Base-by-base conservation (phyloP, 2,113 vertebrate genomes). In the Neodon shergylaensis region DNA sequence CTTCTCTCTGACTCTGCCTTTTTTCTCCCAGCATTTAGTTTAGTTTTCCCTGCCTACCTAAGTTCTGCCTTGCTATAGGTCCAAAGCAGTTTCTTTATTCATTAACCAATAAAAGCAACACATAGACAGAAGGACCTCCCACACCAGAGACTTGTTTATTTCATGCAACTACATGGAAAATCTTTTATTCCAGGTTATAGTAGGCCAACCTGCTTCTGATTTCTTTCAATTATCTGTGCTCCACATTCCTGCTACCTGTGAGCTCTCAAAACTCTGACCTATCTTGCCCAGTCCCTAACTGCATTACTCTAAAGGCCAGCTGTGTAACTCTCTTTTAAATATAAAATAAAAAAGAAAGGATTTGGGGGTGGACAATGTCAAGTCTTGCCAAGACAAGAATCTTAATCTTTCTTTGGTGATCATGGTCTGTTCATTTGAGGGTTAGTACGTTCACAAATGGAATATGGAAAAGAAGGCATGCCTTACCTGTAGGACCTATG, bases 401-500 rank as follows among this genome's bases (percentile, higher is more conserved):
- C 36, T 68, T 83, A 8, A 13, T 92, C 31, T 82, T 93, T 77
- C 10, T 42, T 1, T 68, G 33, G 68, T 77, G 36, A 58, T 72
- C 31, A 70, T 36, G 10, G n/a, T 22, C 79, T 92, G 12, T 19
- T 94, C 44, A 63, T 33, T 16, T n/a, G 65, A 49, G 31, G 28
- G 39, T 36, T 8, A 44, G 49, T 12, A 63, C 33, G 28, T 2
- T 76, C 70, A 76, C 26, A 47, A 87, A 12, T 63, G 39, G 11
- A 76, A 2, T 44, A 42, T 31, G 58, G n/a, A 63, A 83, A 63
- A 33, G 54, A 93, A 28, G 54, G 44, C 22, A 26, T 63, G 1
- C 92, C 96, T 97, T 98, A 99, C 99, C 99, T 99, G 99, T 99
- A 99, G 31, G 99, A 99, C 66, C 99, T 98, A n/a, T 99, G 99